A percentile compares a stretch with the other conserved stretches of the same genome.
phyloP scores from a whole-genome alignment of 2,797 vertebrate genomes.

The Lateolabrax maculatus region DNA sequence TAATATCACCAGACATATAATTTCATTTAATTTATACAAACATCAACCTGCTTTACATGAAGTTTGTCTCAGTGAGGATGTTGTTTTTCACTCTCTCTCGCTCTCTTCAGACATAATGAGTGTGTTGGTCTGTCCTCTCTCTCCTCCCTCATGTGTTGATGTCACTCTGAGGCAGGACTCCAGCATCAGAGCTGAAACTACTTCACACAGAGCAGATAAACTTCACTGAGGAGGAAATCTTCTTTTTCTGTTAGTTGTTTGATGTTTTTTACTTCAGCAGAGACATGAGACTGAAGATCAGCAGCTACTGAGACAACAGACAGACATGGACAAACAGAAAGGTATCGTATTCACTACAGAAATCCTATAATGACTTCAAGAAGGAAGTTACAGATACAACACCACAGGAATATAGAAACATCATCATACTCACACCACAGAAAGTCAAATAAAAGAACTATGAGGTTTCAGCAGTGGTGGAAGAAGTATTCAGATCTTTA shows the following conservation, averaged over 20 bases:
- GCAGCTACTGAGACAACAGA: conserved; percentile 33
- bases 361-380: no score
- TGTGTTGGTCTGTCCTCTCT: not conserved
- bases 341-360: conserved; percentile 67
- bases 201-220: conserved; percentile 3
- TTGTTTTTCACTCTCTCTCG: not conserved
- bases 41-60: no score
- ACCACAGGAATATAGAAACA: no score
- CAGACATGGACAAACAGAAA: conserved; percentile 85
- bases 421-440: not conserved
- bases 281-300: conserved; percentile 42
- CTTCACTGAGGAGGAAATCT: conserved; percentile 2
- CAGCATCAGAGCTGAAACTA: conserved; percentile 2
- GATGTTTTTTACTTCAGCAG: conserved; percentile 24
- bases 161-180: conserved; percentile 30
- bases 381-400: not conserved
- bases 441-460: not conserved
- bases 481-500: no score
- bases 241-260: not conserved
- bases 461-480: no score
- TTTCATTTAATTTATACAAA: no score
- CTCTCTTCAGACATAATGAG: not conserved
- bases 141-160: conserved; percentile 39
- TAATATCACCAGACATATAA: no score
- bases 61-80: not conserved